Conservation (phyloP, 1,140 invertebrate genomes). For the Choristoneura fumiferana region DNA sequence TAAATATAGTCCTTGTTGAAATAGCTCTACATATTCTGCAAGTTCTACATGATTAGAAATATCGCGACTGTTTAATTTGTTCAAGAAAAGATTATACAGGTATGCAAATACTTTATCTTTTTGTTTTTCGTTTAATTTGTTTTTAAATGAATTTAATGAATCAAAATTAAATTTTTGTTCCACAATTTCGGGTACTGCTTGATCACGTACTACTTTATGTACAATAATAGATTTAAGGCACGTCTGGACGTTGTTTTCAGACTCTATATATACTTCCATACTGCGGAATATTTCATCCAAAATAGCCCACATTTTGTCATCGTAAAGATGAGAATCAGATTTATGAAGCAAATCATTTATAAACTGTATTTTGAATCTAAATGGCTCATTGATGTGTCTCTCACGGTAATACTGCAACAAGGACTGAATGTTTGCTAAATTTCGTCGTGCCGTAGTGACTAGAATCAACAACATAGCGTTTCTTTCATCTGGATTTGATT, state of each 20-base stretch:
- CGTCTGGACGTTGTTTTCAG: slow-evolving; percentile 39
- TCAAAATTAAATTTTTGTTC: slow-evolving; percentile 47
- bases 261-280: slow-evolving; percentile 51
- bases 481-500: slow-evolving; percentile 32
- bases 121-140: slow-evolving; percentile 37
- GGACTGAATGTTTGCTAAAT: slow-evolving; percentile 34
- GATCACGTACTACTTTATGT: slow-evolving; percentile 37
- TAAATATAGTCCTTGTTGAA: slow-evolving; percentile 37
- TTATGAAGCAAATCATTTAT: slow-evolving; percentile 3
- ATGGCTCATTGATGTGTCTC: slow-evolving; percentile 52
- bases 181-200: slow-evolving; percentile 43
- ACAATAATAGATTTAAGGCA: slow-evolving; percentile 42
- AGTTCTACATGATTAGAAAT: slow-evolving; percentile 35
- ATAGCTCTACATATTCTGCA: slow-evolving; percentile 12
- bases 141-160: slow-evolving; percentile 35
- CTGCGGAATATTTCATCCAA: slow-evolving; percentile 50
- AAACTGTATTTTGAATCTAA: slow-evolving; percentile 11
- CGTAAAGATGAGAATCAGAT: slow-evolving; percentile 31
- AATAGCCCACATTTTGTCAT: slow-evolving; percentile 43
- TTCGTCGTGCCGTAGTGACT: slow-evolving; percentile 32
- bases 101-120: slow-evolving; percentile 45
- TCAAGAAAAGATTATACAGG: slow-evolving; percentile 30
- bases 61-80: slow-evolving; percentile 29
- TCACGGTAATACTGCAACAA: slow-evolving; percentile 46
- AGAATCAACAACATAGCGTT: slow-evolving; percentile 40